phyloP scores from a whole-genome alignment of 2,888 invertebrate species.

The Oligia latruncula region DNA sequence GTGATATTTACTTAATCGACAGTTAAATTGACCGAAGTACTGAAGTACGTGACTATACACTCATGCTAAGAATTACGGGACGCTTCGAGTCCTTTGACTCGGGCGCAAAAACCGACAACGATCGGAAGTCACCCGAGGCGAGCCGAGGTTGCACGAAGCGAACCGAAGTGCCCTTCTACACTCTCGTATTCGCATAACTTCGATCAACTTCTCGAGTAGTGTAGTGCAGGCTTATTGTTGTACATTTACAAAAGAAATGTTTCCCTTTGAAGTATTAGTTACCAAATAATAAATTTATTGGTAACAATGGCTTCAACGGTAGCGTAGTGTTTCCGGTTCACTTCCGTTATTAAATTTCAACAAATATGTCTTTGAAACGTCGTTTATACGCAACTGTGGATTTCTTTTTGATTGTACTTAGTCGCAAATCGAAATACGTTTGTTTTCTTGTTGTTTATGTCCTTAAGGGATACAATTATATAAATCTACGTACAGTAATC shows the following conservation, averaged over 20 bases:
- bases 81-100: neutral
- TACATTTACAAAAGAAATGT: neutral
- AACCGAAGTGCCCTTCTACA: neutral
- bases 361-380: neutral
- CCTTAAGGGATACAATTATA: neutral
- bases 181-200: neutral
- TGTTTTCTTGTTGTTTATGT: neutral
- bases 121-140: neutral
- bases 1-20: neutral
- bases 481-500: neutral
- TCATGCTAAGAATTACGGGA: too few species aligned
- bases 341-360: conserved; percentile 1
- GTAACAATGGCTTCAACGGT: neutral
- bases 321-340: neutral
- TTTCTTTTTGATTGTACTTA: neutral
- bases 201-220: neutral
- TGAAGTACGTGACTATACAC: neutral
- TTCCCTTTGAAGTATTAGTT: neutral
- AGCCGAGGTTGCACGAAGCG: neutral
- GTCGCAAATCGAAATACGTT: neutral
- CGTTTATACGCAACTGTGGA: neutral
- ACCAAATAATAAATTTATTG: neutral
- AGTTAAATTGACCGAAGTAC: neutral
- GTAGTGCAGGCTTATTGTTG: neutral
- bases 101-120: neutral